phyloP scores from a whole-genome alignment of 2,888 invertebrate species.

The Adelphocoris suturalis region DNA sequence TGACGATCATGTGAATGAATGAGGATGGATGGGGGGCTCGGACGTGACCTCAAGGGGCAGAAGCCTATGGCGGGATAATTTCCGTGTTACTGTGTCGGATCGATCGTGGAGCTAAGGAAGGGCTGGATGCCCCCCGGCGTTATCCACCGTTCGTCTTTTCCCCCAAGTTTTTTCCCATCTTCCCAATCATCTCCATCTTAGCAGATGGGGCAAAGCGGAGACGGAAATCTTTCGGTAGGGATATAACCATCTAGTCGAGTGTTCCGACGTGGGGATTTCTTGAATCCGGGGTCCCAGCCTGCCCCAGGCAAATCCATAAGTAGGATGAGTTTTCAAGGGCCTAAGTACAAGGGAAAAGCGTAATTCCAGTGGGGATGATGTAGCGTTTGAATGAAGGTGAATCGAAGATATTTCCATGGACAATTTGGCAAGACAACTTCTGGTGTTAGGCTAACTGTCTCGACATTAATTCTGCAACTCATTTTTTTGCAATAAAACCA shows the following conservation, averaged over 20 bases:
- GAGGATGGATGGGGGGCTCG: slow-evolving; percentile 14
- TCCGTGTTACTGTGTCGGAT: slow-evolving; percentile 65
- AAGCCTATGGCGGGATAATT: slow-evolving; percentile 63
- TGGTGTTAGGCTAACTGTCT: too few relatives aligned
- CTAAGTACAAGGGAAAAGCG: not conserved
- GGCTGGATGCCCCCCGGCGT: slow-evolving; percentile 40
- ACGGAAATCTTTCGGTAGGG: not conserved
- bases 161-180: not conserved
- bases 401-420: too few relatives aligned
- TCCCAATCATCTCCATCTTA: not conserved
- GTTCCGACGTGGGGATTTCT: not conserved
- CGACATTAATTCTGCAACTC: too few relatives aligned
- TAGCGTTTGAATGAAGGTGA: too few relatives aligned
- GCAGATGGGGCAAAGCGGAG: not conserved
- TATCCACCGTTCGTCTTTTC: slow-evolving; percentile 18
- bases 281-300: not conserved
- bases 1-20: slow-evolving; percentile 57
- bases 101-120: slow-evolving; percentile 45
- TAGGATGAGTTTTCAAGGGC: not conserved
- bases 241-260: not conserved
- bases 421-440: too few relatives aligned
- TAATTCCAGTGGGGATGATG: not conserved
- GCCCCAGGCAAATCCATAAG: not conserved
- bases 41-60: slow-evolving; percentile 60
- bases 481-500: too few relatives aligned